Evolutionary conservation across 37 sponge, comb jelly and placozoan genomes (phyloP).

Genomic region (Diacarnus erythraeanus): DNA sequence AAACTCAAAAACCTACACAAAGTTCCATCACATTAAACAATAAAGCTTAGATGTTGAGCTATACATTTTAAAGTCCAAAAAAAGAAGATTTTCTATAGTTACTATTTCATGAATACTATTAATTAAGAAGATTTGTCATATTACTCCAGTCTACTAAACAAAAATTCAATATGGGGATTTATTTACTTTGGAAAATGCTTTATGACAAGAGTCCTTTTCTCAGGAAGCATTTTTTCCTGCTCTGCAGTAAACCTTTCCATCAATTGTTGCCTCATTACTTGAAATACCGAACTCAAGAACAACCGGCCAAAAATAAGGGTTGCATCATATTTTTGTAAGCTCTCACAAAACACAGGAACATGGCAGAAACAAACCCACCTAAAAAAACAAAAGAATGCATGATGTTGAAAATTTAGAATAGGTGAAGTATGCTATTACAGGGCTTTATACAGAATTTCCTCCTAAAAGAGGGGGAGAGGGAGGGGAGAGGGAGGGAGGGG

Average conservation of each 20-base stretch:
- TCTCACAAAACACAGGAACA: conserved; percentile 82
- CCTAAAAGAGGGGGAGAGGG: too few species aligned
- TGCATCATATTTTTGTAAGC: conserved; percentile 67
- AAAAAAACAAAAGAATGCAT: not conserved
- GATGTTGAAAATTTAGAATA: too few species aligned
- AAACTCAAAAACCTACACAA: conserved; percentile 55
- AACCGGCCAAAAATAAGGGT: conserved; percentile 83
- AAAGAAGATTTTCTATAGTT: too few species aligned
- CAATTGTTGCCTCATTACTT: conserved; percentile 72
- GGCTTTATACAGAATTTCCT: too few species aligned
- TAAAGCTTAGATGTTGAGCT: not conserved
- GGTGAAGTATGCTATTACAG: too few species aligned
- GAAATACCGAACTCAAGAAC: conserved; percentile 78
- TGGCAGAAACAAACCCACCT: conserved; percentile 94
- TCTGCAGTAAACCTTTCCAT: conserved; percentile 75
- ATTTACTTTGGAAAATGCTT: conserved; percentile 66
- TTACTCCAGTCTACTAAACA: too few species aligned
- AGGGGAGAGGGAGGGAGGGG: too few species aligned
- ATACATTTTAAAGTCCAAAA: not conserved
- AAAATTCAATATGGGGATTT: not conserved
- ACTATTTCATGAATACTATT: too few species aligned
- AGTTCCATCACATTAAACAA: not conserved
- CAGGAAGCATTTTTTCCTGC: conserved; percentile 72
- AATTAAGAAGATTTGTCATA: too few species aligned
- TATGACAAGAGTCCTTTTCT: conserved; percentile 61